Evolutionary conservation across 2,113 vertebrate genomes (phyloP).

Genomic region (Oryzias curvinotus): DNA sequence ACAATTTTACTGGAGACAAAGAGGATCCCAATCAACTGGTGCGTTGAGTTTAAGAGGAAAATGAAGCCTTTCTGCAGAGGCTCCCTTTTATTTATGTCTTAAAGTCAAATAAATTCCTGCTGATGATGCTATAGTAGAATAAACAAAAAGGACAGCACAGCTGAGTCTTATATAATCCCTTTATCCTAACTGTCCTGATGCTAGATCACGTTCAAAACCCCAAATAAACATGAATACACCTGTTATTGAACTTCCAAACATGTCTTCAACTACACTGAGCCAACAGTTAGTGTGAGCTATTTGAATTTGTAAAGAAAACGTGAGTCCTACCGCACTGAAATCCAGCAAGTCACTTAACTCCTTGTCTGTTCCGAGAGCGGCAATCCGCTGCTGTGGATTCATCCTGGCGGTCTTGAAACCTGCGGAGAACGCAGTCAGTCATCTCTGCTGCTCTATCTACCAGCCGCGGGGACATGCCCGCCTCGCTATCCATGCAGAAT

Average conservation of each 20-base stretch:
- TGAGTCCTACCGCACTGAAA: slow-evolving; percentile 93
- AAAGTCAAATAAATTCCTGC: too few relatives aligned
- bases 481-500: slow-evolving; percentile 35
- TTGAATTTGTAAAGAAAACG: slow-evolving; percentile 13
- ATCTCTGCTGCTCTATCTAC: slow-evolving; percentile 22
- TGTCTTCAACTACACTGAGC: background rate
- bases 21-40: too few relatives aligned
- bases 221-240: too few relatives aligned
- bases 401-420: slow-evolving; percentile 87
- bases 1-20: too few relatives aligned
- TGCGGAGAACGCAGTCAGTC: slow-evolving; percentile 65
- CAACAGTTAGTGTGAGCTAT: background rate
- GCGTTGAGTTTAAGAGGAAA: too few relatives aligned
- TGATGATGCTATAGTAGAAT: too few relatives aligned
- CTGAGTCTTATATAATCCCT: too few relatives aligned
- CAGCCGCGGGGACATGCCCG: slow-evolving; percentile 12
- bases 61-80: too few relatives aligned
- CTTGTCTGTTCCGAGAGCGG: slow-evolving; percentile 98
- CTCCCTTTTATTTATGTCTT: too few relatives aligned
- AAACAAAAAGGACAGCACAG: too few relatives aligned
- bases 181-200: too few relatives aligned
- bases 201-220: too few relatives aligned
- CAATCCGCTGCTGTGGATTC: slow-evolving; percentile 98
- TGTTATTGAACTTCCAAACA: slow-evolving; percentile 3
- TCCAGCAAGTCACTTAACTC: slow-evolving; percentile 99